Evolutionary conservation across 2,888 invertebrate species (phyloP).

Genomic region (Notocelia uddmanniana): DNA sequence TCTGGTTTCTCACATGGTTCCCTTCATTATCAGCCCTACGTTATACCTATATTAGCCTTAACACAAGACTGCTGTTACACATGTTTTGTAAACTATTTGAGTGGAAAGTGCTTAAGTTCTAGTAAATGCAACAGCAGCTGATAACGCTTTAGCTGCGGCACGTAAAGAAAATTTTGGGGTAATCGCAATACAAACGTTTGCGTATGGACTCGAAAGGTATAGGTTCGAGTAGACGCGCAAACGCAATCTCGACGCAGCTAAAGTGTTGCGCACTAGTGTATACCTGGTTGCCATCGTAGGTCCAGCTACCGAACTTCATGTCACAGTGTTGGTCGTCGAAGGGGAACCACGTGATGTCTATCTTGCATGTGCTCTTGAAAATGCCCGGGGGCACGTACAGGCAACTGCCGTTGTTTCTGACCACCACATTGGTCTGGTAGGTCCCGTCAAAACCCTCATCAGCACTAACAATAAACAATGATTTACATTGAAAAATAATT

Average conservation of each 20-base stretch:
- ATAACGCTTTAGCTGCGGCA: constrained; percentile 45
- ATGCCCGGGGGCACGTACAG: constrained; percentile 99
- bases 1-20: constrained; percentile 91
- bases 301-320: constrained; percentile 99
- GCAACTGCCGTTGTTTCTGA: constrained; percentile 99
- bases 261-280: constrained; percentile 53
- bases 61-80: constrained; percentile 52
- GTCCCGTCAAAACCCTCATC: constrained; percentile 99
- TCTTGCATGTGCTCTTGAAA: constrained; percentile 99
- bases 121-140: constrained; percentile 44
- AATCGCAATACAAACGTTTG: constrained; percentile 42
- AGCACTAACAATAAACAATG: constrained; percentile 90
- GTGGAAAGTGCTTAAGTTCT: constrained; percentile 32
- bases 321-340: constrained; percentile 99
- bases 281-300: constrained; percentile 99
- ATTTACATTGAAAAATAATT: constrained; percentile 31
- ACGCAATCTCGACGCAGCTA: constrained; percentile 44
- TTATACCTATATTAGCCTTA: constrained; percentile 48
- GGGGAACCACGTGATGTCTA: constrained; percentile 99
- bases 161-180: constrained; percentile 45
- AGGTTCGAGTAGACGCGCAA: constrained; percentile 41
- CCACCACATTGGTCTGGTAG: constrained; percentile 99
- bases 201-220: constrained; percentile 40
- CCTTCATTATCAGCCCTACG: constrained; percentile 75
- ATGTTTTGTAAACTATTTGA: constrained; percentile 51